phyloP scores from a whole-genome alignment of 2,113 vertebrate genomes.

The Ictalurus punctatus region DNA sequence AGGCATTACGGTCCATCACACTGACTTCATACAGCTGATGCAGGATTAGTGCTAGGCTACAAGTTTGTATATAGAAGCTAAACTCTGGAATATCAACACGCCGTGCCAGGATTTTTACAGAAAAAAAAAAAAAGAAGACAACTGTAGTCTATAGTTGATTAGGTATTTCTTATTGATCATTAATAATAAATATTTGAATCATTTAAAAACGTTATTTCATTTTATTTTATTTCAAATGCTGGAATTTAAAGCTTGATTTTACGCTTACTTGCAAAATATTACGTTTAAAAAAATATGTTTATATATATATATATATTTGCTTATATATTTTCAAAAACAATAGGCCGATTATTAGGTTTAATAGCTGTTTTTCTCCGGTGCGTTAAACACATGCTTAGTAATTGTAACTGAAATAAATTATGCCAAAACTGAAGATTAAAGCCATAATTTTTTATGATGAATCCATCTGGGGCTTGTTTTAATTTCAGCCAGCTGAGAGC shows the following conservation, averaged over 20 bases:
- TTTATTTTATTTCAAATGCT: background rate
- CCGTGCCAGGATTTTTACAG: background rate
- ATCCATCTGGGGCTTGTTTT: background rate
- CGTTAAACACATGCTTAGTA: too few relatives aligned
- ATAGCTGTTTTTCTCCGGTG: background rate
- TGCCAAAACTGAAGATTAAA: background rate
- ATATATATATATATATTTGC: too few relatives aligned
- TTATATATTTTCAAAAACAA: background rate
- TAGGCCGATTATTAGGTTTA: background rate
- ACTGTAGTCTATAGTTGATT: background rate
- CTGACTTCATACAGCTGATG: background rate
- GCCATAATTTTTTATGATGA: background rate
- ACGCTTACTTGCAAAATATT: background rate
- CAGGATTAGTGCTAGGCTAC: conserved; percentile 11
- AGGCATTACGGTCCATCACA: conserved; percentile 11
- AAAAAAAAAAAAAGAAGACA: background rate
- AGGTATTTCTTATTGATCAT: background rate
- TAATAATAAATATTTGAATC: background rate
- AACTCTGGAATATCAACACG: background rate
- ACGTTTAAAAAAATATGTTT: too few relatives aligned
- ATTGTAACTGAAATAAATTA: background rate
- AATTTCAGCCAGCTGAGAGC: background rate
- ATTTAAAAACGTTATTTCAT: background rate
- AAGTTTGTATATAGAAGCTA: background rate
- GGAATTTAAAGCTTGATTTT: background rate